Conservation (phyloP, 2,888 invertebrate species). For the Villa cingulata region DNA sequence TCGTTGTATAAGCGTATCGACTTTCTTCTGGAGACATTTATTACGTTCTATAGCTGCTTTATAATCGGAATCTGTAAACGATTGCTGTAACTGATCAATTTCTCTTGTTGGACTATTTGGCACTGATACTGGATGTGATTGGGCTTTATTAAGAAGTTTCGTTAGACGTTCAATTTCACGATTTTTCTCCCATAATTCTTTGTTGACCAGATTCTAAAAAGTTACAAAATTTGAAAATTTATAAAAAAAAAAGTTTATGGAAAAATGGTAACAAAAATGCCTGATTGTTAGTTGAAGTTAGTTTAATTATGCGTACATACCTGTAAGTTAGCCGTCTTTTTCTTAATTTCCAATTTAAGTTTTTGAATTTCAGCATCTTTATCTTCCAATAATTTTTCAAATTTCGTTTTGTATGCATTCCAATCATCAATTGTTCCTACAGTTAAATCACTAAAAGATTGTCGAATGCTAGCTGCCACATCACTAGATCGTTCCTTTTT, state of each 20-base stretch:
- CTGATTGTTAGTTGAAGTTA: too few relatives aligned
- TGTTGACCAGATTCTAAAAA: constrained; percentile 40
- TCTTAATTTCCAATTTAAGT: constrained; percentile 35
- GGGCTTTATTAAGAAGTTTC: constrained; percentile 22
- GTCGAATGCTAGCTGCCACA: too few relatives aligned
- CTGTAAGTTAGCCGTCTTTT: constrained; percentile 32
- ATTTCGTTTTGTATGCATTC: constrained; percentile 25
- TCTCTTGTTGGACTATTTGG: constrained; percentile 15
- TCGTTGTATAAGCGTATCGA: constrained; percentile 26
- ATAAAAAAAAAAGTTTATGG: background rate
- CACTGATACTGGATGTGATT: background rate
- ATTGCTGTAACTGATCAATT: constrained; percentile 22
- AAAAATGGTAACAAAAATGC: too few relatives aligned
- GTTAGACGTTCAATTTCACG: constrained; percentile 42
- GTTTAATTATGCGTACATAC: constrained; percentile 11
- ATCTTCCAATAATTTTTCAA: constrained; percentile 32
- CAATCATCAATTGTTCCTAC: constrained; percentile 16
- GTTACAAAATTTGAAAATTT: background rate
- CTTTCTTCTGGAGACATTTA: constrained; percentile 28
- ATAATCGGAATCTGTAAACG: constrained; percentile 28
- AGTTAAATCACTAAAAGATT: too few relatives aligned
- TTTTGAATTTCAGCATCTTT: constrained; percentile 43
- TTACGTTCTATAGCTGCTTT: constrained; percentile 27
- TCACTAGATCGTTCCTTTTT: too few relatives aligned
- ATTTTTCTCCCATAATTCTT: constrained; percentile 45